phyloP scores from a whole-genome alignment of 2,888 invertebrate genomes.

The Entomobrya multifasciata region DNA sequence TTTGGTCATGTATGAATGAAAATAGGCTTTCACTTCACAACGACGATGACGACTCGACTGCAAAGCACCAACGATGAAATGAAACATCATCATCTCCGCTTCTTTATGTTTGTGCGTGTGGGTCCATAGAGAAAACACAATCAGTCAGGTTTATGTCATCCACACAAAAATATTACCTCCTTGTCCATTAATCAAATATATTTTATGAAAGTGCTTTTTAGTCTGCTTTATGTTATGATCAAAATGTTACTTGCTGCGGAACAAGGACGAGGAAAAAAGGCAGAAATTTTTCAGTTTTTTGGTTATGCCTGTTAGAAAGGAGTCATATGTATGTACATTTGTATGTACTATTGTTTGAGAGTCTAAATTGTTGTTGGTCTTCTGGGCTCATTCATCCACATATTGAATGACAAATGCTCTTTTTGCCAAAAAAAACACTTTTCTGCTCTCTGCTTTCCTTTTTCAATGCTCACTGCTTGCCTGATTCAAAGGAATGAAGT shows the following conservation, averaged over 20 bases:
- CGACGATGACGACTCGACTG: not conserved
- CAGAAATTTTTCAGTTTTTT: not conserved
- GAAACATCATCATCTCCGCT: constrained; percentile 12
- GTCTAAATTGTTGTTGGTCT: constrained; percentile 46
- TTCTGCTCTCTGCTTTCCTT: constrained; percentile 43
- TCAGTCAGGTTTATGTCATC: constrained; percentile 70
- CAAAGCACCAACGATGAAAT: not conserved
- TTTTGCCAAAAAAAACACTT: constrained; percentile 59
- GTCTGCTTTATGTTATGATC: not conserved
- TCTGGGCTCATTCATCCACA: constrained; percentile 52
- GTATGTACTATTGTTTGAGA: not conserved
- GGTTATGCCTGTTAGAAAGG: not conserved
- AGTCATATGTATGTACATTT: not conserved
- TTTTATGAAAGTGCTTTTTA: constrained; percentile 24
- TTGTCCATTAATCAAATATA: constrained; percentile 68
- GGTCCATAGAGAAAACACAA: constrained; percentile 57
- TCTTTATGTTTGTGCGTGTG: constrained; percentile 48
- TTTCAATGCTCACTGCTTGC: not conserved
- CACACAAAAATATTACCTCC: constrained; percentile 58
- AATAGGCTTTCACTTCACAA: not conserved
- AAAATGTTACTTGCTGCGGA: not conserved
- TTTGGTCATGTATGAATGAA: constrained; percentile 33
- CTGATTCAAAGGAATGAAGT: constrained; percentile 48
- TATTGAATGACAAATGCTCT: constrained; percentile 65
- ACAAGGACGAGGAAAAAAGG: not conserved